phyloP scores from a whole-genome alignment of 1,140 invertebrate genomes.

The Brachionus rotundiformis region DNA sequence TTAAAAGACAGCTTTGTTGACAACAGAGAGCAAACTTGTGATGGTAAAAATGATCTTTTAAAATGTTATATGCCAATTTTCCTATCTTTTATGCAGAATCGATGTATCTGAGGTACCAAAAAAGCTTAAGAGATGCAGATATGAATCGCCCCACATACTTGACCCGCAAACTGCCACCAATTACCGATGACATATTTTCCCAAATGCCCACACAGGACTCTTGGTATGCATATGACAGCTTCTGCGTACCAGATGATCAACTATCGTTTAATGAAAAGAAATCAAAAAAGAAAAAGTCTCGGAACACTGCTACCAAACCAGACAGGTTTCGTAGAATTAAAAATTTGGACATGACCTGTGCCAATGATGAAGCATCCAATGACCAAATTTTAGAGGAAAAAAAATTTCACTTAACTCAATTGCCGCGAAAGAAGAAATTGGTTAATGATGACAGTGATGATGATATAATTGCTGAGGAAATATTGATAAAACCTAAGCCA shows the following conservation, averaged over 20 bases:
- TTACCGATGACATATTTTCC: slow-evolving; percentile 48
- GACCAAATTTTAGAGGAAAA: not conserved
- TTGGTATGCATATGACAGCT: slow-evolving; percentile 35
- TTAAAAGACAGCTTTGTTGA: slow-evolving; percentile 47
- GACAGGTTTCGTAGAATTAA: slow-evolving; percentile 30
- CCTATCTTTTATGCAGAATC: not conserved
- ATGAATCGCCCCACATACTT: not conserved
- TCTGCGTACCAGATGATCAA: slow-evolving; percentile 44
- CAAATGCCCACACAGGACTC: slow-evolving; percentile 34
- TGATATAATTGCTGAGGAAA: slow-evolving; percentile 24
- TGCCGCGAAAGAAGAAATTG: slow-evolving; percentile 26
- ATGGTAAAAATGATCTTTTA: slow-evolving; percentile 18
- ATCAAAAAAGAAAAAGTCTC: slow-evolving; percentile 20
- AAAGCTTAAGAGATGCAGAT: slow-evolving; percentile 10
- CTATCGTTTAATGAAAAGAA: slow-evolving; percentile 5
- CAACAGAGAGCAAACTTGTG: not conserved
- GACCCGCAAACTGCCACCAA: slow-evolving; percentile 1
- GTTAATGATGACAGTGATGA: not conserved
- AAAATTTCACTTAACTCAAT: slow-evolving; percentile 8
- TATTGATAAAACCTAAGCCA: not conserved
- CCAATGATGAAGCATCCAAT: not conserved
- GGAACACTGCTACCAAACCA: not conserved
- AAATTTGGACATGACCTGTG: slow-evolving; percentile 31
- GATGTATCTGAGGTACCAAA: slow-evolving; percentile 17
- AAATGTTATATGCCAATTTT: not conserved